Base-by-base conservation (phyloP, 2,888 invertebrate genomes). In the Chloroclystis v-ata region DNA sequence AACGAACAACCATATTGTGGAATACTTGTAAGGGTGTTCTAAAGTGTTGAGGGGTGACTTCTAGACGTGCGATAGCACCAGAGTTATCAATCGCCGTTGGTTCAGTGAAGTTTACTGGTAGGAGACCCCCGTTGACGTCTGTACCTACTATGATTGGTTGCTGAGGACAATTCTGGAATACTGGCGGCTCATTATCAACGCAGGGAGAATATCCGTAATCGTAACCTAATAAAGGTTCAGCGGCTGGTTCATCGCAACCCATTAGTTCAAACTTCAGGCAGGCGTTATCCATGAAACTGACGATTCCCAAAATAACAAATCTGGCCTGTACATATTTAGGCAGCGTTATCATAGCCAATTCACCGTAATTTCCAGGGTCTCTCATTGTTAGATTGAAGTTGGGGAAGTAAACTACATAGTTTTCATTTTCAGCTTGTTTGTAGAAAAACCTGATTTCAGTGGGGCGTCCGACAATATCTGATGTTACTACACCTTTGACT, bases 361-460 rank as follows among this genome's bases (percentile, higher is more conserved):
- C 97, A 43, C 98, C 98, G 70, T 97, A 98, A 78, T 98, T 87
- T 65, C 97, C 97, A n/a, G 97, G 97, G 75, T 97, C 97, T 62
- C 97, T 90, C 93, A 96, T 96, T 0, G 97, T 97, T 37, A 97
- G 81, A 76, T 97, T 97, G 75, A 97, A 97, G 72, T 98, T 98
- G 37, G 98, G 97, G 90, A 97, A 98, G 70, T 98, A 98, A 0
- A 98, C 97, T 2, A 98, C 97, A 70, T 97, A 98, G 72, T 97
- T 97, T 71, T 97, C 97, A 63, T 90, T 93, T 79, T 97, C 97
- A 13, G 95, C 92, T 85, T 96, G 95, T 78, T 98, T 98, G 79
- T 98, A 98, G 90, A 98, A 98, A 83, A 98, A 97, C 59, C 98
- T 91, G 52, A 98, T 96, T 89, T 98, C 97, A 0, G 97, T 98